Conservation (phyloP, 2,113 vertebrate species). For the Paradoxurus hermaphroditus region DNA sequence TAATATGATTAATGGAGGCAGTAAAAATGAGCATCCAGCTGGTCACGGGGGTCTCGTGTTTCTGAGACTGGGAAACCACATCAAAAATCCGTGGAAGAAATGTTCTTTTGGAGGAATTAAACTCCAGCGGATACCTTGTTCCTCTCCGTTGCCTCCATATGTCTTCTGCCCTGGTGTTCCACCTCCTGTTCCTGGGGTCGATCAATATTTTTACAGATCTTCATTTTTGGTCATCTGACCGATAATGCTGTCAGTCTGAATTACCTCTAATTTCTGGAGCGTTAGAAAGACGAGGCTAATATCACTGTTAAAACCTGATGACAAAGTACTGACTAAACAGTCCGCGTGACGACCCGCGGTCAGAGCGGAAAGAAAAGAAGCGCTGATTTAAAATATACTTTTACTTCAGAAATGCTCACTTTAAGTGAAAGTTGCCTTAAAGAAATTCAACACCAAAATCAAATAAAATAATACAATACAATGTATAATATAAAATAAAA, state of each 20-base stretch:
- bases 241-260: neutral
- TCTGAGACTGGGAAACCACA: neutral
- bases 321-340: neutral
- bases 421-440: neutral
- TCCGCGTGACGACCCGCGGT: accelerated
- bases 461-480: neutral
- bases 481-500: neutral
- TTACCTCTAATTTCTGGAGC: neutral
- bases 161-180: accelerated
- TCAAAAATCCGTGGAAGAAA: neutral
- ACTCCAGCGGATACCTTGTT: neutral
- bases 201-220: neutral
- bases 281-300: neutral
- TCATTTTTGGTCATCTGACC: neutral
- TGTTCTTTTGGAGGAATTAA: neutral
- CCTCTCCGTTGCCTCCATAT: neutral
- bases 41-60: neutral
- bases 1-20: conserved; percentile 54
- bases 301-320: neutral
- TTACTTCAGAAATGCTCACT: neutral
- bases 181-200: accelerated
- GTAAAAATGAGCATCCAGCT: neutral
- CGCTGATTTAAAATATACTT: neutral
- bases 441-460: neutral
- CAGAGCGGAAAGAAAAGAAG: accelerated